Conservation (phyloP, 2,113 vertebrate species). For the Chitala chitala region DNA sequence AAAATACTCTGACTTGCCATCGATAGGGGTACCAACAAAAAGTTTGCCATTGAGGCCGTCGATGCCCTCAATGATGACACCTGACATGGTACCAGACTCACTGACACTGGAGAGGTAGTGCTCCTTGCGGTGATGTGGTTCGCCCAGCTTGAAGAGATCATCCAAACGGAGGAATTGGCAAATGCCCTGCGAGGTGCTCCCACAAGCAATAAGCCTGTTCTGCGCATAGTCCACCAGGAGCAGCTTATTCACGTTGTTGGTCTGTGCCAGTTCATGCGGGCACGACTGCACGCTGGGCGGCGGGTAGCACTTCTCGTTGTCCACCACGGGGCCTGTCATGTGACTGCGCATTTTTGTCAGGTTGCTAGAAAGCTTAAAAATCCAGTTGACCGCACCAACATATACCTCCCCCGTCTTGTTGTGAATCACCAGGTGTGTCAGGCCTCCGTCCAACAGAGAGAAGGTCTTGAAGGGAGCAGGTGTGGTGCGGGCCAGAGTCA, state of each 20-base stretch:
- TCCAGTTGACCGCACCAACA: conserved; percentile 87
- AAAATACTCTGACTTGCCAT: conserved; percentile 94
- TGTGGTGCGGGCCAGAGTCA: conserved; percentile 16
- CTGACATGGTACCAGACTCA: conserved; percentile 88
- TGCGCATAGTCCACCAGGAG: conserved; percentile 87
- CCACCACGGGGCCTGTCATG: conserved; percentile 85
- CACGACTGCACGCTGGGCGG: conserved; percentile 92
- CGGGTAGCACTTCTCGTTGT: conserved; percentile 94
- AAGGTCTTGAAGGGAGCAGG: conserved; percentile 73
- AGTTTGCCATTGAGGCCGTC: conserved; percentile 78
- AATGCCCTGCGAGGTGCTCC: conserved; percentile 91
- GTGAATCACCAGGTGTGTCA: conserved; percentile 89
- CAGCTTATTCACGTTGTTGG: conserved; percentile 90
- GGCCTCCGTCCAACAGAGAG: conserved; percentile 75
- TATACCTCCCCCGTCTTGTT: conserved; percentile 89
- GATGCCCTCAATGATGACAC: conserved; percentile 82
- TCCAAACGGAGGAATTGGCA: conserved; percentile 95
- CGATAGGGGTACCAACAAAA: conserved; percentile 90
- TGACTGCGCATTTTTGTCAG: conserved; percentile 83
- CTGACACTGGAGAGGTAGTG: conserved; percentile 94
- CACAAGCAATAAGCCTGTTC: conserved; percentile 89
- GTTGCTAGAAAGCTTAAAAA: conserved; percentile 90
- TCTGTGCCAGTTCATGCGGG: conserved; percentile 80
- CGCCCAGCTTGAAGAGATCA: conserved; percentile 91
- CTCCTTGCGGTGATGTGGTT: conserved; percentile 95